A percentile compares a stretch with the other conserved stretches of the same genome.
phyloP scores from a whole-genome alignment of 1,140 invertebrate species.

The Idris sp. region DNA sequence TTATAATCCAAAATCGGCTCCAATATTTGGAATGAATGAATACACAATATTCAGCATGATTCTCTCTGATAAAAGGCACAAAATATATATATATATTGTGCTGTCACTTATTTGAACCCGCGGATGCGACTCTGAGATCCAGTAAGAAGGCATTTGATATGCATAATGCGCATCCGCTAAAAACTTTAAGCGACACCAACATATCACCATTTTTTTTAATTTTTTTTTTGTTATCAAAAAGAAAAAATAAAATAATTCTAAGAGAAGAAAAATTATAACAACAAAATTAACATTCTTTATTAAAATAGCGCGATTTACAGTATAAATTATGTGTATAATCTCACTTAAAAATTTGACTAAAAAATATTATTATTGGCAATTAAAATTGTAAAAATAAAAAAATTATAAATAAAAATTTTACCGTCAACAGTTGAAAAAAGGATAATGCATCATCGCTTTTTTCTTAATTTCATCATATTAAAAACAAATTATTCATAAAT shows the following conservation, averaged over 20 bases:
- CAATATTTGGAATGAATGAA: conserved; percentile 40
- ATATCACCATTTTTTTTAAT: conserved; percentile 17
- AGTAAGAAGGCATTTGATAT: conserved; percentile 47
- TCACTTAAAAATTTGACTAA: conserved; percentile 1
- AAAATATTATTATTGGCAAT: too few species aligned
- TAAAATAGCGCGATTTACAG: conserved; percentile 23
- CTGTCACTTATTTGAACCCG: conserved; percentile 30
- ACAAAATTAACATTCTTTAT: conserved; percentile 24
- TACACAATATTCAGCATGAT: conserved; percentile 28
- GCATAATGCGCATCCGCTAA: conserved; percentile 40
- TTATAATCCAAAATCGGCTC: conserved; percentile 34
- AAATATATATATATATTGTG: conserved; percentile 52
- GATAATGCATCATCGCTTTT: too few species aligned
- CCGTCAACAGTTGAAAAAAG: too few species aligned
- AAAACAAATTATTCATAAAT: too few species aligned
- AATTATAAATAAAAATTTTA: too few species aligned
- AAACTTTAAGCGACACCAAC: conserved; percentile 29
- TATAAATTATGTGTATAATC: conserved; percentile 13
- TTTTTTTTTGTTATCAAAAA: conserved; percentile 5
- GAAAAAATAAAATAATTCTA: too few species aligned
- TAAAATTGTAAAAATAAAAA: too few species aligned
- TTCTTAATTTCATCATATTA: neutral
- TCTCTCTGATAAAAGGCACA: conserved; percentile 51
- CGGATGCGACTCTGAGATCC: conserved; percentile 40
- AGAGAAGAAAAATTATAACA: too few species aligned